phyloP scores from a whole-genome alignment of 1,140 invertebrate species.

The Palaemon carinicauda region DNA sequence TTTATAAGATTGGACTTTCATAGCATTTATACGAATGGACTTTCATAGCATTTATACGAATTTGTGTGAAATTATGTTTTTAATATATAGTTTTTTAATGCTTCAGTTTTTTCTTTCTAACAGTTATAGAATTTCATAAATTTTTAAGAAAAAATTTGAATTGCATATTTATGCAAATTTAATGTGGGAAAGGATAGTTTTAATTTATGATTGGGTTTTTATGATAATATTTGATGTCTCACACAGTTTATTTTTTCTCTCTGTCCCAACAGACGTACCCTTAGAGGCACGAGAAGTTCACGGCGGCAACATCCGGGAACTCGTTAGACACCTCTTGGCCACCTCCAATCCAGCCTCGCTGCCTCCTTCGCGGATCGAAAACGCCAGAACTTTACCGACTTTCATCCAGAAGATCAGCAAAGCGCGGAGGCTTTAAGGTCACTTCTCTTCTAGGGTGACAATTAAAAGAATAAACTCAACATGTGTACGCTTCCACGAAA shows the following conservation, averaged over 20 bases:
- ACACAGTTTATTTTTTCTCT: background rate
- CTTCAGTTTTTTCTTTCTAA: too few relatives aligned
- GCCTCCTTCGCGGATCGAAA: conserved; percentile 43
- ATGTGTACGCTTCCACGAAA: background rate
- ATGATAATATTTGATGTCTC: too few relatives aligned
- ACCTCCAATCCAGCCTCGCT: conserved; percentile 34
- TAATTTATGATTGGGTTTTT: too few relatives aligned
- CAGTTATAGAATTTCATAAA: too few relatives aligned
- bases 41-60: too few relatives aligned
- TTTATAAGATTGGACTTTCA: too few relatives aligned
- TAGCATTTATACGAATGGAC: too few relatives aligned
- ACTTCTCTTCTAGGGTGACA: background rate
- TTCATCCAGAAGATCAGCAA: conserved; percentile 15
- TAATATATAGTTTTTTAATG: too few relatives aligned
- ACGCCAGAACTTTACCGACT: conserved; percentile 32
- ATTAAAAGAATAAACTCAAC: background rate
- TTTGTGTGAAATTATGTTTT: too few relatives aligned
- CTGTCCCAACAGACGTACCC: background rate
- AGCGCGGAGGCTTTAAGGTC: background rate
- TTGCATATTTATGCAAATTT: too few relatives aligned
- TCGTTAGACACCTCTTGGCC: conserved; percentile 40
- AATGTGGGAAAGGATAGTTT: too few relatives aligned
- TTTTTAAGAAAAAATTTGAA: too few relatives aligned
- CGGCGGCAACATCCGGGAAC: conserved; percentile 12
- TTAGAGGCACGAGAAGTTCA: background rate